Percentiles rank a stretch among this genome's conserved stretches.
Conservation (phyloP, 2,888 invertebrate genomes). For the Augochlorella aurata region DNA sequence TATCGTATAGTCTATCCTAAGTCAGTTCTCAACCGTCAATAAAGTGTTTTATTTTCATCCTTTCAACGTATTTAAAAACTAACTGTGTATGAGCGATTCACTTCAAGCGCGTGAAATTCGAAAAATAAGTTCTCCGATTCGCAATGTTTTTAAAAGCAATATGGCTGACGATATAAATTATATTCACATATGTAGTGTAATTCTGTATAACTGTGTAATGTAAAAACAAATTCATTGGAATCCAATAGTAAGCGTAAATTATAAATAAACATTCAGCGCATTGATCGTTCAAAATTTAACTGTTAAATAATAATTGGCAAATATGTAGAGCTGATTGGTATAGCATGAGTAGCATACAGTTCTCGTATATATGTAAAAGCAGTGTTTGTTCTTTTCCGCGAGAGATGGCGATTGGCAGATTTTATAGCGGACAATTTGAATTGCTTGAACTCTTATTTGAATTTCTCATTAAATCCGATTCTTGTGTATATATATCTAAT, state of each 20-base stretch:
- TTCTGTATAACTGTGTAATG: not conserved
- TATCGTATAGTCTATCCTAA: not conserved
- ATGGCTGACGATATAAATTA: constrained; percentile 41
- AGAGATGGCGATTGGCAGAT: constrained; percentile 32
- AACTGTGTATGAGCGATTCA: too few relatives aligned
- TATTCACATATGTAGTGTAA: not conserved
- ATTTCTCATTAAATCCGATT: not conserved
- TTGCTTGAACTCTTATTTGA: not conserved
- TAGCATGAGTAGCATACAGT: not conserved
- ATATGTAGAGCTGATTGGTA: not conserved
- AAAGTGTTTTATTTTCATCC: constrained; percentile 1
- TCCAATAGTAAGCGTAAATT: not conserved
- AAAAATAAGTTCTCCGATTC: constrained; percentile 12
- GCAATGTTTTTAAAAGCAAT: constrained; percentile 37
- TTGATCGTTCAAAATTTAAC: not conserved
- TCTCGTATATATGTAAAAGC: not conserved
- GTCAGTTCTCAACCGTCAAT: not conserved
- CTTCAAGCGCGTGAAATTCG: not conserved
- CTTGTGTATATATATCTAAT: not conserved
- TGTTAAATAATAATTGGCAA: not conserved
- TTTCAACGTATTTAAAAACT: not conserved
- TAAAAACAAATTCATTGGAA: not conserved
- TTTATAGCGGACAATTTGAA: not conserved
- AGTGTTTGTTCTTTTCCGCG: not conserved
- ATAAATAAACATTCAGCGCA: not conserved